Percentiles rank a stretch among this genome's conserved stretches.
phyloP scores from a whole-genome alignment of 2,113 vertebrate species.

The Apistogramma diplotaenia region DNA sequence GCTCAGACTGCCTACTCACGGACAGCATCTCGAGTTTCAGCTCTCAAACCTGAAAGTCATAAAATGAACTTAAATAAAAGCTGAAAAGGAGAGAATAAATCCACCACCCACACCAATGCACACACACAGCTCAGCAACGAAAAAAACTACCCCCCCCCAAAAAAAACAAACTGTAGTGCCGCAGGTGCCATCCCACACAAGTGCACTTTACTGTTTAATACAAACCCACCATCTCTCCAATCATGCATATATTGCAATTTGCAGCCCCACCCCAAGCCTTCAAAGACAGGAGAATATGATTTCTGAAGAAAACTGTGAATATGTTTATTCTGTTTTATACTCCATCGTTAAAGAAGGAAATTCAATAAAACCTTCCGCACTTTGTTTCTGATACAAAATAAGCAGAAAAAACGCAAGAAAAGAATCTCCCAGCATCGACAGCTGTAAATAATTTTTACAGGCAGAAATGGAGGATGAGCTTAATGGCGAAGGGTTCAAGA shows the following conservation, averaged over 20 bases:
- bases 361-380: background rate
- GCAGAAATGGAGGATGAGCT: background rate
- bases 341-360: background rate
- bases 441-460: background rate
- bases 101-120: background rate
- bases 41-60: slow-evolving; percentile 4
- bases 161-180: background rate
- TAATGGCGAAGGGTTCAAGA: no score
- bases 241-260: background rate
- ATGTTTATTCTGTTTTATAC: background rate
- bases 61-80: background rate
- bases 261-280: background rate
- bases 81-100: background rate
- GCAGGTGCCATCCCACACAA: slow-evolving; percentile 21
- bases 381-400: background rate
- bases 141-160: background rate
- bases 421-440: background rate
- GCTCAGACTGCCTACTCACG: background rate
- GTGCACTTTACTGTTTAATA: slow-evolving; percentile 18
- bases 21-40: background rate
- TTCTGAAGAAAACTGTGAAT: background rate
- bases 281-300: background rate
- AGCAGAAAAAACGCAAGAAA: background rate
- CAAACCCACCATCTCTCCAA: slow-evolving; percentile 5
- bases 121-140: background rate